Percentiles rank a stretch among this genome's conserved stretches.
These are phyloP conservation scores for Percopsis omiscomaycus DNA, from an alignment of 2,797 vertebrate genomes.

Conservation along the genomic window DNA sequence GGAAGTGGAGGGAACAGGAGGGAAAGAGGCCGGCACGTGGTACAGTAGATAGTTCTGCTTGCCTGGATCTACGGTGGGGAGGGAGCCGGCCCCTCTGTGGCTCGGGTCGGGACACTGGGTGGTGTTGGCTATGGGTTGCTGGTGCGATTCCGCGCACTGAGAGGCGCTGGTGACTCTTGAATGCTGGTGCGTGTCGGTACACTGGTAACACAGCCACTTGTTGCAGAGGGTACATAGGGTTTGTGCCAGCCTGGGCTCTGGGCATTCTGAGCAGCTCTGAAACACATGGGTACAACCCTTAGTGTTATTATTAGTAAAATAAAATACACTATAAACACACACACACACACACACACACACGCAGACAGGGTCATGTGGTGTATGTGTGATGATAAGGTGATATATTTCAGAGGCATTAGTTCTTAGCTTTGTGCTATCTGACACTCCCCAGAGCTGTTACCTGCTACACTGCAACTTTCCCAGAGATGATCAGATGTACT, in stretches of 20 bases:
- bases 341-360: conserved; percentile 2
- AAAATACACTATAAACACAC: conserved; percentile 3
- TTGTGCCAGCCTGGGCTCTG: conserved; percentile 76
- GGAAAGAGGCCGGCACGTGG: conserved; percentile 11
- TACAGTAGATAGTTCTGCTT: conserved; percentile 33
- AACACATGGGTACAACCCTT: conserved; percentile 9
- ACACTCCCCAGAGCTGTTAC: conserved; percentile 31
- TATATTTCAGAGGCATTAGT: conserved; percentile 38
- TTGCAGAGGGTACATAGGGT: conserved; percentile 83
- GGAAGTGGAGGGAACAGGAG: conserved; percentile 1
- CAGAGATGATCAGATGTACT: conserved; percentile 11
- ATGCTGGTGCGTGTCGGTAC: conserved; percentile 81
- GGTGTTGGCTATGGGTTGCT: conserved; percentile 59
- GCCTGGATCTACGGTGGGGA: conserved; percentile 66
- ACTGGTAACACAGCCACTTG: conserved; percentile 84
- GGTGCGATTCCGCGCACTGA: conserved; percentile 65
- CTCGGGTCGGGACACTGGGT: conserved; percentile 63
- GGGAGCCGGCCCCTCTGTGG: conserved; percentile 64
- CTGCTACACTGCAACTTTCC: conserved; percentile 13
- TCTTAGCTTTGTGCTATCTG: conserved; percentile 28
- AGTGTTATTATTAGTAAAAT: conserved; percentile 7
- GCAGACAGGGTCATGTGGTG: conserved; percentile 17
- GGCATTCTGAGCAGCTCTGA: conserved; percentile 80
- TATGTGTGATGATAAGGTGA: conserved; percentile 25
- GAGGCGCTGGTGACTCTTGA: conserved; percentile 48